Evolutionary conservation across 30 jellyfish, hydroid and myxozoan genomes (phyloP), one percentile per base, ranked within the genome.

Genomic region (Clytia hemisphaerica): DNA sequence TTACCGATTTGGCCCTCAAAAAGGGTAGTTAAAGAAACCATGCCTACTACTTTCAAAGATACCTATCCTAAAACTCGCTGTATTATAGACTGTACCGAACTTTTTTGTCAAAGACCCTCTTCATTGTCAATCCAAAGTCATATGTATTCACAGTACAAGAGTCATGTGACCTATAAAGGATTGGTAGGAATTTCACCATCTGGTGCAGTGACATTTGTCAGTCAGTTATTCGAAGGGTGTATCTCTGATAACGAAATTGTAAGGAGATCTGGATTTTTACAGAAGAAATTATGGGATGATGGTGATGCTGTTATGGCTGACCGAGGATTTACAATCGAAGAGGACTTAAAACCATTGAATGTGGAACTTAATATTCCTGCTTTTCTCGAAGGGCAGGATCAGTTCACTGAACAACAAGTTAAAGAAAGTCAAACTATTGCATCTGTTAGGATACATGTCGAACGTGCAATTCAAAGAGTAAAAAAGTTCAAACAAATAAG

Each of bases 1-100:
- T 34, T 71, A 15, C 93, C 93, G 3, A 53, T 71, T n/a, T 79
- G 93, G 93, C 85, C 93, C 10, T 54, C 63, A 35, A 54, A 24
- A 71, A 37, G 71, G 27, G 46, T 25, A 59, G 33, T 71, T 31
- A 29, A 54, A 15, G 18, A 62, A 37, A 25, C 66, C 29, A 79
- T 79, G 93, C 89, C 93, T 19, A 61, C 22, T 9, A 0, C 44
- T 30, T 80, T 80, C 59, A 28, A 73, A 47, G 46, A 53, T 4
- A 58, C 84, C 4, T 72, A 37, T 49, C 84, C 92, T 46, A n/a
- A 44, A 38, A 71, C 75, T 58, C 31, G 82, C 22, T 58, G 73
- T 67, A 72, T 80, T 3, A 58, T 72, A 26, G 82, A 80, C 49
- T 80, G 92, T 45, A 71, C 92, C 9, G 92, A 80, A 49, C 63